Evolutionary conservation across 2,888 invertebrate species (phyloP).

Genomic region (Gerris lacustris): DNA sequence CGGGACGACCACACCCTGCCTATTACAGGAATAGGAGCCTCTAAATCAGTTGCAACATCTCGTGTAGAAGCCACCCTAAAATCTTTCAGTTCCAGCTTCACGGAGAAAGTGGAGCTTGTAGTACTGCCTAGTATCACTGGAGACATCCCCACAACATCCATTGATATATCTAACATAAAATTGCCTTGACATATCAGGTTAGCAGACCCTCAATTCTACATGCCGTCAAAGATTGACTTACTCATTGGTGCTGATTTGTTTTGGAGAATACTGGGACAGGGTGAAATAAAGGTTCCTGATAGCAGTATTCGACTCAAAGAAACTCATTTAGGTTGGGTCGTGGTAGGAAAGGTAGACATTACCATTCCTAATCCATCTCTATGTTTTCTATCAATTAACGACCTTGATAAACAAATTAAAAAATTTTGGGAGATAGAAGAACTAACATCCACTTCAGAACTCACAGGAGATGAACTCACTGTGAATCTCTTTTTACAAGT

Average conservation of each 20-base stretch:
- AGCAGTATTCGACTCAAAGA: not conserved
- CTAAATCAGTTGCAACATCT: not conserved
- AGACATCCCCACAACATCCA: constrained; percentile 10
- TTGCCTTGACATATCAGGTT: constrained; percentile 2
- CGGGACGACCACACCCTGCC: not conserved
- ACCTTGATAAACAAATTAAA: constrained; percentile 13
- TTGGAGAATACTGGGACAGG: constrained; percentile 11
- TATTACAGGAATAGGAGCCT: constrained; percentile 9
- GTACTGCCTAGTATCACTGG: constrained; percentile 10
- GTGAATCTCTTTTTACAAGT: constrained; percentile 28
- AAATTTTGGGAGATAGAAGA: constrained; percentile 32
- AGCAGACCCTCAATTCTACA: constrained; percentile 16
- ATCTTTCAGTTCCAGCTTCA: not conserved
- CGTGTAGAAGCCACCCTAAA: not conserved
- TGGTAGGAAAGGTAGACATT: constrained; percentile 17
- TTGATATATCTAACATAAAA: not conserved
- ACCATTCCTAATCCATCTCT: not conserved
- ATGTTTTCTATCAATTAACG: constrained; percentile 5
- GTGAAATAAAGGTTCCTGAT: not conserved
- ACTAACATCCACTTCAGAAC: constrained; percentile 17
- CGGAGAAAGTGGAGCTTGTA: constrained; percentile 1
- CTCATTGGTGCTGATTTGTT: constrained; percentile 17
- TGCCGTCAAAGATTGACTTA: constrained; percentile 14
- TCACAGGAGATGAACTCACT: constrained; percentile 28
- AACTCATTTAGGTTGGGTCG: constrained; percentile 26